Conservation (phyloP, 2,113 vertebrate species). For the Glaucomys volans region DNA sequence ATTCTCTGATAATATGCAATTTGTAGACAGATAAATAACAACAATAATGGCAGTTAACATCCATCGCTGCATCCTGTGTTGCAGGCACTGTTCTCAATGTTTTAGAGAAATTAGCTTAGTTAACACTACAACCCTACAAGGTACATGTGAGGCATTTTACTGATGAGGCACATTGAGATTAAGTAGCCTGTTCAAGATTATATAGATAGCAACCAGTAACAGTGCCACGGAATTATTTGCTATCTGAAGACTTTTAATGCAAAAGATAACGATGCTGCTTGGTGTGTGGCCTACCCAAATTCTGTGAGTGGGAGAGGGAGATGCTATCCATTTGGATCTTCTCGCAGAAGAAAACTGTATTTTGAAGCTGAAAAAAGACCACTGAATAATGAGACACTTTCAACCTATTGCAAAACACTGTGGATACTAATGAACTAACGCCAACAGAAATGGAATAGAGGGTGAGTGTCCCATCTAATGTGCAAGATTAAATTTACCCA, state of each 20-base stretch:
- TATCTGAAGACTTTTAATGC: not conserved
- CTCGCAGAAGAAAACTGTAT: not conserved
- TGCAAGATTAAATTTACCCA: conserved; percentile 59
- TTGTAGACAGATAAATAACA: not conserved
- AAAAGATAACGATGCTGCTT: not conserved
- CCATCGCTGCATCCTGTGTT: not conserved
- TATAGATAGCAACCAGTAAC: not conserved
- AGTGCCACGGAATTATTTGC: not conserved
- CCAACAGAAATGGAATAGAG: conserved; percentile 33
- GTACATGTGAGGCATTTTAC: not conserved
- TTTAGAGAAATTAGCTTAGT: not conserved
- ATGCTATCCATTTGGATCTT: not conserved
- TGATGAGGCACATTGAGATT: not conserved
- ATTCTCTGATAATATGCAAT: not conserved
- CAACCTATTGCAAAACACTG: not conserved
- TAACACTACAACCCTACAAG: not conserved
- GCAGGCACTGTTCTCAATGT: not conserved
- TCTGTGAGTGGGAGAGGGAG: not conserved
- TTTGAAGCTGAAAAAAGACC: not conserved
- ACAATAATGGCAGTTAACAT: not conserved
- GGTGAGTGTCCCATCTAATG: not conserved
- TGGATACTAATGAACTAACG: not conserved
- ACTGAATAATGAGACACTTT: not conserved
- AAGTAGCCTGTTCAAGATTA: not conserved
- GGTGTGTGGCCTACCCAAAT: not conserved